Base-by-base conservation (phyloP, 2,113 vertebrate genomes). In the Erythrocercus mccallii region DNA sequence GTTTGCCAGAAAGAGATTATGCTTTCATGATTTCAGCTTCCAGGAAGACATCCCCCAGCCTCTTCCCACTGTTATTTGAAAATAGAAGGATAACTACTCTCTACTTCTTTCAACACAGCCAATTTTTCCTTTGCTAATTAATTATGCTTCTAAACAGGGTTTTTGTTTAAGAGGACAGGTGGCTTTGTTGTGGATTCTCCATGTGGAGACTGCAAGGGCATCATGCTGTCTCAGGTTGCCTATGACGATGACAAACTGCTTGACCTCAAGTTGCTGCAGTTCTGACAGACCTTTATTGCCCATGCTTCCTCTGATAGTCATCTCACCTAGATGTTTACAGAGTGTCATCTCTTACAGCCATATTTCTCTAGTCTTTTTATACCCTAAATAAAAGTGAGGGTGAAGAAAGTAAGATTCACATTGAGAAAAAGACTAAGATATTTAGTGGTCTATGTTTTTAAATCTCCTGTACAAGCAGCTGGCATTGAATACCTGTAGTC, bases 1-100 rank as follows among this genome's bases (percentile, higher is more conserved):
- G 20, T 25, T 89, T 82, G 17, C 37, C 70, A 96, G 81, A 62
- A 65, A 35, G 84, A 88, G 38, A 79, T 70, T 53, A 87, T 61
- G 38, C 35, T 38, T 84, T 37, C 25, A n/a, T 44, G 28, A 47
- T 80, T 92, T 61, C 50, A 88, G 12, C 42, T 61, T 21, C 33
- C 57, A 86, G 61, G 20, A 92, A 91, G 73, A 64, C 44, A 62
- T 53, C 12, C n/a, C 33, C 48, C 65, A 86, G 31, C 7, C 42
- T 6, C 61, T 82, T 91, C 61, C 53, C 24, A 79, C 54, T 48
- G 25, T 30, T 80, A 12, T 87, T 72, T 82, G 61, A 87, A 91
- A 94, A 92, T 18, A 94, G 23, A 58, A 30, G 45, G 45, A 33
- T 58, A 81, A 61, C 8, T 40, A n/a, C 9, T 81, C 80, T 51